Conservation (phyloP, 2,113 vertebrate species). For the Nicator chloris region DNA sequence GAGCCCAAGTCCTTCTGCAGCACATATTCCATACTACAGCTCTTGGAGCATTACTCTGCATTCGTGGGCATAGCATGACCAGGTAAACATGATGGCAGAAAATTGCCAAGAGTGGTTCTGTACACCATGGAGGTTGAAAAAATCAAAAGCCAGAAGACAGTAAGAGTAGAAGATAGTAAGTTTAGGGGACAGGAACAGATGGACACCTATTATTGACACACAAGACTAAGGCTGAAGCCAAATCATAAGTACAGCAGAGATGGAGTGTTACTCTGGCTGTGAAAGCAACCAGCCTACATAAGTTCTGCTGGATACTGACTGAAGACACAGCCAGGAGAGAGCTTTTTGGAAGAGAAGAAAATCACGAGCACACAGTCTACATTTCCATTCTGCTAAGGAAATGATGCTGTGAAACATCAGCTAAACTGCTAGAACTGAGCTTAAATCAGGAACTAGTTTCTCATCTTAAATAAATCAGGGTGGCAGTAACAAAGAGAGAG, state of each 20-base stretch:
- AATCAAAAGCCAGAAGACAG: not conserved
- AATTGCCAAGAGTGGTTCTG: not conserved
- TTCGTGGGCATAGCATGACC: rapidly evolving
- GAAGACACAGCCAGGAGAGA: not conserved
- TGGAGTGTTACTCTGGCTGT: not conserved
- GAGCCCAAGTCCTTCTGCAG: not conserved
- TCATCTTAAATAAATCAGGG: not conserved
- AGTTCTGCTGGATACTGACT: not conserved
- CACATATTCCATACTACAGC: not conserved
- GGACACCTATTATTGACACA: not conserved
- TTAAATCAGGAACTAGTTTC: not conserved
- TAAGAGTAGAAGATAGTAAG: not conserved
- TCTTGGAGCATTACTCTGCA: not conserved
- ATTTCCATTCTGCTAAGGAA: not conserved
- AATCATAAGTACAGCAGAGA: not conserved
- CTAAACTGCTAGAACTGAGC: not conserved
- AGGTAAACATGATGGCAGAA: not conserved
- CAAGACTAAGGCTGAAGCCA: not conserved
- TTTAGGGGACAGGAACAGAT: not conserved
- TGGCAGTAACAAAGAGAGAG: not conserved
- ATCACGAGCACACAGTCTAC: not conserved
- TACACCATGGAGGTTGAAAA: not conserved
- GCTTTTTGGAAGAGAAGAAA: not conserved
- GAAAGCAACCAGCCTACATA: not conserved
- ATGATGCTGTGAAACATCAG: not conserved